Base-by-base conservation (phyloP, 2,888 invertebrate species). In the Pasiphila rectangulata region DNA sequence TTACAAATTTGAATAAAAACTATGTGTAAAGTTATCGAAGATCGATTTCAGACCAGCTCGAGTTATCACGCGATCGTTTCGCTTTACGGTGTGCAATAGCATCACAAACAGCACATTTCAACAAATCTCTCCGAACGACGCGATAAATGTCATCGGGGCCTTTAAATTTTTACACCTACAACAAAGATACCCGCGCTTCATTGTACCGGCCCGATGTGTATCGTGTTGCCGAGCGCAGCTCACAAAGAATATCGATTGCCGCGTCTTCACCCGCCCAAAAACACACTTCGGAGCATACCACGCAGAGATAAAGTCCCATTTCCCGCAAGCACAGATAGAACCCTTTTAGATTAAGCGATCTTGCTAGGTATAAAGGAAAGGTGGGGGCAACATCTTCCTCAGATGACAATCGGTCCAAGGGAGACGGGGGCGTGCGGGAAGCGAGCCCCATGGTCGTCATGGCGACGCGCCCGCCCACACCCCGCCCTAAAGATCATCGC, bases 381-480 rank as follows among this genome's bases (percentile, higher is more conserved):
- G 81, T 79, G 77, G 85, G 76, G 74, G 68, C 64, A 70, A 71
- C 73, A 71, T 78, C 82, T 85, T 84, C 78, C 72, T 71, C 69
- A 71, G 86, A 88, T 88, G 80, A 84, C 83, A 83, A 87, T 85
- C 82, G 74, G 61, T 58, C 60, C 74, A 72, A 73, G 79, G 80
- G 78, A 73, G 74, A 71, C 67, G 62, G 69, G 79, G 86, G 85
- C 83, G 86, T 82, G 71, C 72, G 73, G 74, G 75, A 73, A 71
- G 72, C 29, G 72, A 70, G 68, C 73, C 77, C 82, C 66, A 70
- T 67, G 58, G 86, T 88, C 71, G 72, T 76, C 72, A 84, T 79
- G 74, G 78, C 74, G 64, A 88, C 86, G 73, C 76, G 61, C 74
- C 79, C 85, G 81, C 80, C 81, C 76, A 76, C 67, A 61, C 61